A percentile compares a stretch with the other conserved stretches of the same genome.
These are phyloP conservation scores for Phenganax subtilis DNA, from an alignment of 92 coral and sea anemone species.

Conservation along the genomic window DNA sequence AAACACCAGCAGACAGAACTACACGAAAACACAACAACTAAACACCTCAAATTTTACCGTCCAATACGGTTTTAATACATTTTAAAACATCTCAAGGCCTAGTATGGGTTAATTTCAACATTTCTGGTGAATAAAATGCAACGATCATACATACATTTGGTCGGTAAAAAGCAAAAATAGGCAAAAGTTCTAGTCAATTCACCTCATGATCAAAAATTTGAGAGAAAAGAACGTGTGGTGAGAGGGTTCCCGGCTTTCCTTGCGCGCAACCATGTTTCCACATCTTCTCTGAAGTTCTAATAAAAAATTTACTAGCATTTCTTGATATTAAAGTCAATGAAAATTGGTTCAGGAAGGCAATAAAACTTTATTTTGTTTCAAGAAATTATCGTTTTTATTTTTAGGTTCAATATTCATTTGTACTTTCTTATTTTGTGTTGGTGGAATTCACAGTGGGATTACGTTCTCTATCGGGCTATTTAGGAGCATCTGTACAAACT, in stretches of 20 bases:
- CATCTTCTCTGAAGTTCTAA: background rate
- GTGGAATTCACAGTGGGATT: too few species aligned
- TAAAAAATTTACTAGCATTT: background rate
- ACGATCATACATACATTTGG: background rate
- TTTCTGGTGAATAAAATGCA: background rate
- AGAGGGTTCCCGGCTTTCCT: conserved; percentile 23
- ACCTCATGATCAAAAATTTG: conserved; percentile 98
- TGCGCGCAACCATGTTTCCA: conserved; percentile 16
- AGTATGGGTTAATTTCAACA: background rate
- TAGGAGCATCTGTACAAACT: too few species aligned
- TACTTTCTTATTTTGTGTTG: too few species aligned
- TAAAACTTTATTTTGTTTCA: too few species aligned
- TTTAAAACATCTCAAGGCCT: background rate
- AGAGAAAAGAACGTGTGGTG: conserved; percentile 98
- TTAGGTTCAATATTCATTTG: too few species aligned
- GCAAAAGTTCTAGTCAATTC: conserved; percentile 22
- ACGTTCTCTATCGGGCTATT: too few species aligned
- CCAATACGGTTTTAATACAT: background rate
- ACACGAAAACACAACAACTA: background rate
- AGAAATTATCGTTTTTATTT: too few species aligned
- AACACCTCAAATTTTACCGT: background rate
- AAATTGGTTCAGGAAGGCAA: background rate
- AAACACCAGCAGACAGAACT: conserved; percentile 2
- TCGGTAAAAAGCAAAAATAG: background rate
- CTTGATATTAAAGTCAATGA: background rate